Percentiles rank a stretch among this genome's conserved stretches.
Conservation (phyloP, 1,140 invertebrate species). For the Hirudo medicinalis region DNA sequence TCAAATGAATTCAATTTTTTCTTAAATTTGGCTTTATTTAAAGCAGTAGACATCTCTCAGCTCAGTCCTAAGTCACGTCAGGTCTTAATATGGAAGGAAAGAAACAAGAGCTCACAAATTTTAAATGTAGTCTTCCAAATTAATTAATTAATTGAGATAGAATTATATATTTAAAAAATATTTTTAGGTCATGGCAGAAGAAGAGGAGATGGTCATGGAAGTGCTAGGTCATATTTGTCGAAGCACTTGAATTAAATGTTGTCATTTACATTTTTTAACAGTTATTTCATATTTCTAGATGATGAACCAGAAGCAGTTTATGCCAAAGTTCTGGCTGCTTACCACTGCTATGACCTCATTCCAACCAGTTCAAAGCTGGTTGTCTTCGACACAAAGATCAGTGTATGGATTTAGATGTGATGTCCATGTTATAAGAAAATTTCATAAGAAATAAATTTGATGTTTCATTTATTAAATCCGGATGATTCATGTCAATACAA, state of each 20-base stretch:
- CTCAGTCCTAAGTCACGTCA: slow-evolving; percentile 6
- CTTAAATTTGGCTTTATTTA: not conserved
- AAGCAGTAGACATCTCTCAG: not conserved
- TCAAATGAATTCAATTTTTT: not conserved
- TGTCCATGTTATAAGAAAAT: too few relatives aligned
- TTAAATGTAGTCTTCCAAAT: slow-evolving; percentile 10
- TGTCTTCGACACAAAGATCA: slow-evolving; percentile 93
- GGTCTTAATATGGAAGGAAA: slow-evolving; percentile 16
- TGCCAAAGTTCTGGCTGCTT: slow-evolving; percentile 93
- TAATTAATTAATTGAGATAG: not conserved
- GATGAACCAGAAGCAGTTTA: slow-evolving; percentile 87
- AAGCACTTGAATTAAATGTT: not conserved
- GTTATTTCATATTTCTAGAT: slow-evolving; percentile 46
- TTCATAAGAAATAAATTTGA: too few relatives aligned
- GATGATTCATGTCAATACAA: too few relatives aligned
- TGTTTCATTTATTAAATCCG: not conserved
- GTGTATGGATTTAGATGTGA: slow-evolving; percentile 45
- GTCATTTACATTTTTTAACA: not conserved
- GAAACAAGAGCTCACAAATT: slow-evolving; percentile 12
- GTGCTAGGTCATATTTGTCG: not conserved
- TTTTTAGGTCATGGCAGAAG: slow-evolving; percentile 1
- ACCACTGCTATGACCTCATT: slow-evolving; percentile 98
- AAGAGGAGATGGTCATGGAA: slow-evolving; percentile 10
- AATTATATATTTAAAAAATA: slow-evolving; percentile 6
- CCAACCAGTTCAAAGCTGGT: slow-evolving; percentile 97